Evolutionary conservation across 1,140 invertebrate genomes (phyloP).

Genomic region (Achatina immaculata): DNA sequence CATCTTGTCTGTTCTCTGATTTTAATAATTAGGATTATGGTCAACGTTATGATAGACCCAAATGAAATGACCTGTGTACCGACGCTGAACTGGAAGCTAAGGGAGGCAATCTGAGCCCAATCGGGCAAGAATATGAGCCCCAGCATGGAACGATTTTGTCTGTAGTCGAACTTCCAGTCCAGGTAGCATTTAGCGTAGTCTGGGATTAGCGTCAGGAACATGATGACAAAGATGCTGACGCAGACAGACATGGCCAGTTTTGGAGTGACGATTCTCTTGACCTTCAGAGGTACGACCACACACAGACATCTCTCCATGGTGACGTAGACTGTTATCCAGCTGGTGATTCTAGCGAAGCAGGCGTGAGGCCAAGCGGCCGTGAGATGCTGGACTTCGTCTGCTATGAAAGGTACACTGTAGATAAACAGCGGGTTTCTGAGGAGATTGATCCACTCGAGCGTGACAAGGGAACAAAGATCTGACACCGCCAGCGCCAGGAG

Average conservation of each 20-base stretch:
- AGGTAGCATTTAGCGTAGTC: neutral
- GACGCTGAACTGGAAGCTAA: neutral
- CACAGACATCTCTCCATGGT: constrained; percentile 22
- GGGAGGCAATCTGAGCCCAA: neutral
- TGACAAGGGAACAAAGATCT: constrained; percentile 1
- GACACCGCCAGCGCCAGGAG: neutral
- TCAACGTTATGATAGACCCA: neutral
- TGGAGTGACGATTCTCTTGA: constrained; percentile 2
- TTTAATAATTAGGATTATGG: neutral
- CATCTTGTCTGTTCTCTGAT: neutral
- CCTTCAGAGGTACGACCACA: constrained; percentile 17
- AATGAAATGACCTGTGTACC: neutral
- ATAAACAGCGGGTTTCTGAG: neutral
- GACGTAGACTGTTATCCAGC: constrained; percentile 20
- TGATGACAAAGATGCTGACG: neutral
- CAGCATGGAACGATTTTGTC: neutral
- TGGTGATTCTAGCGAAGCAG: constrained; percentile 14
- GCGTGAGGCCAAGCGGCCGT: neutral
- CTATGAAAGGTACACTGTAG: neutral
- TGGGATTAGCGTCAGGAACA: neutral
- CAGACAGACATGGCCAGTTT: neutral
- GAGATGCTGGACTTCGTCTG: neutral
- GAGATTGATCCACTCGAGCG: neutral
- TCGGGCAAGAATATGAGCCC: neutral
- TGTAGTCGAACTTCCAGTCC: neutral